Evolutionary conservation across 2,888 invertebrate species (phyloP).

Genomic region (Germaria angustata): DNA sequence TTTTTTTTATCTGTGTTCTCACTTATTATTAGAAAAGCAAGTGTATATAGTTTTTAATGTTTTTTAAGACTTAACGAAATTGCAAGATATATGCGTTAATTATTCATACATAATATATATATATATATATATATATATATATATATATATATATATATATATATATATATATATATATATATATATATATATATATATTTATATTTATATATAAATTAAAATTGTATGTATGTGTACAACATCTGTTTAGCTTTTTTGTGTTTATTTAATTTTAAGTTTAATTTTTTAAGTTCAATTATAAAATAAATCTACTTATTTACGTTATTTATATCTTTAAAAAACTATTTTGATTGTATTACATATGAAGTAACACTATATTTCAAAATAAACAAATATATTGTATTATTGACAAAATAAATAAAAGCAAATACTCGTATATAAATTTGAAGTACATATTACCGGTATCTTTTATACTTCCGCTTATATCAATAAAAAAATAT

Average conservation of each 20-base stretch:
- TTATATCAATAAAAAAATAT: no score
- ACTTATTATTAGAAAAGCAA: neutral
- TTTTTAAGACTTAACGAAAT: no score
- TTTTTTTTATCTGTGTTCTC: neutral
- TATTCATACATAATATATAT: no score
- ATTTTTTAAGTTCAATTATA: constrained; percentile 27
- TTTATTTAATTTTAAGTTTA: constrained; percentile 58
- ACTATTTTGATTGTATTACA: constrained; percentile 41
- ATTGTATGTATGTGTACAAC: no score
- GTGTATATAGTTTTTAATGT: neutral
- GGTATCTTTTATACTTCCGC: neutral
- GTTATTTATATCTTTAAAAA: constrained; percentile 19
- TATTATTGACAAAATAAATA: constrained; percentile 38
- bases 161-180: no score
- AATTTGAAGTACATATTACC: neutral
- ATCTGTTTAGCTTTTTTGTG: constrained; percentile 49
- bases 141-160: no score
- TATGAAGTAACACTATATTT: constrained; percentile 42
- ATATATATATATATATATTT: no score
- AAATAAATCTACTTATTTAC: neutral
- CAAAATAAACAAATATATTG: constrained; percentile 41
- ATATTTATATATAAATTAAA: no score
- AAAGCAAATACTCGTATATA: constrained; percentile 14
- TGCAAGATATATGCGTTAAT: no score
- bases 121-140: no score